Percentiles rank a stretch among this genome's conserved stretches.
These are phyloP conservation scores for Ammodytes dubius DNA, from an alignment of 2,113 vertebrate genomes.

Conservation along the genomic window DNA sequence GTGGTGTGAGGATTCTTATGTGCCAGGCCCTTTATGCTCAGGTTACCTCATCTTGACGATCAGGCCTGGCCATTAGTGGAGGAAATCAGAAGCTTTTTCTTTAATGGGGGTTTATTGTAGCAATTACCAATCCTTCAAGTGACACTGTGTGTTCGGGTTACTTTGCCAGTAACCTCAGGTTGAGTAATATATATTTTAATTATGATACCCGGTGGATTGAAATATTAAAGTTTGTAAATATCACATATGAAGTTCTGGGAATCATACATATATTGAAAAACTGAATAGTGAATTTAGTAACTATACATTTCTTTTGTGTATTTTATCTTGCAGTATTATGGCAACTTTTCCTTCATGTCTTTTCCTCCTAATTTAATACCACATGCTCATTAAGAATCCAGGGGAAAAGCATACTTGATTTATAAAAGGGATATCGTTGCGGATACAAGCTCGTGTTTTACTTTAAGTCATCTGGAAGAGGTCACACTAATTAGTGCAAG, in stretches of 20 bases:
- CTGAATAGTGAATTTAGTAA: background rate
- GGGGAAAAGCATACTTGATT: background rate
- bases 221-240: background rate
- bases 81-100: slow-evolving; percentile 56
- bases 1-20: slow-evolving; percentile 64
- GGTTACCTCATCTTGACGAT: slow-evolving; percentile 61
- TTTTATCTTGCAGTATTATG: background rate
- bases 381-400: background rate
- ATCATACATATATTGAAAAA: background rate
- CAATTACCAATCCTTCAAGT: slow-evolving; percentile 52
- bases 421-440: background rate
- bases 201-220: no score
- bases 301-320: background rate
- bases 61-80: slow-evolving; percentile 59
- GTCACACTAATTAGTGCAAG: background rate
- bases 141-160: slow-evolving; percentile 12
- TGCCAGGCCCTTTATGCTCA: slow-evolving; percentile 49
- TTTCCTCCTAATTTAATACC: background rate
- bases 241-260: background rate
- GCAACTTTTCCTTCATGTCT: no score
- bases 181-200: background rate
- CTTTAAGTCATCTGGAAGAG: background rate
- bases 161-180: slow-evolving; percentile 25
- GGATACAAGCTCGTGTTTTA: background rate
- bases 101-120: slow-evolving; percentile 66